Percentiles rank a stretch among this genome's conserved stretches.
phyloP scores from a whole-genome alignment of 2,797 vertebrate species.

The Threskiornis aethiopicus region DNA sequence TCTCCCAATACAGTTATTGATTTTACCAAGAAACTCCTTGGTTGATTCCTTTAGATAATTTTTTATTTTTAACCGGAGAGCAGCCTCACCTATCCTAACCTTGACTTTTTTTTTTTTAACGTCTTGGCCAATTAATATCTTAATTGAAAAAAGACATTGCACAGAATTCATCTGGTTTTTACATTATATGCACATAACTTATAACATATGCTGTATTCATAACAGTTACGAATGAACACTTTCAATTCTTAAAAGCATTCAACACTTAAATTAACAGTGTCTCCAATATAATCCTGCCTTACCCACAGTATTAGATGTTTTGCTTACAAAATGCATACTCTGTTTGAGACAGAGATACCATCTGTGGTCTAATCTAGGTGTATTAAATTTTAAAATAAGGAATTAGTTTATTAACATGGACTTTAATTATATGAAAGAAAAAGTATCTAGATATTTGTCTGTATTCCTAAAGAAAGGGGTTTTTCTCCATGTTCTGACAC shows the following conservation, averaged over 20 bases:
- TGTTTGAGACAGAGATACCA: neutral
- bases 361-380: neutral
- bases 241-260: conserved; percentile 31
- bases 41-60: neutral
- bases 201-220: conserved; percentile 15
- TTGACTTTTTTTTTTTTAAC: neutral
- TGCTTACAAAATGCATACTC: neutral
- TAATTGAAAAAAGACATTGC: conserved; percentile 25
- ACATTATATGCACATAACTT: neutral
- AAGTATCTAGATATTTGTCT: neutral
- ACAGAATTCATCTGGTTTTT: conserved; percentile 18
- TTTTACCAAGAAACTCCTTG: neutral
- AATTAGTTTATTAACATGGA: neutral
- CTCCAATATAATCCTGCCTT: conserved; percentile 17
- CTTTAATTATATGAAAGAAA: neutral
- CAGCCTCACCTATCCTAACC: neutral
- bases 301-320: neutral
- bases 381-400: neutral
- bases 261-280: conserved; percentile 31
- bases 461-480: neutral
- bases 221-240: conserved; percentile 1
- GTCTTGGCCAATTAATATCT: neutral
- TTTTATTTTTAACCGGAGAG: neutral
- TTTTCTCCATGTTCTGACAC: neutral
- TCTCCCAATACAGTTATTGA: neutral